Conservation (phyloP, 2,888 invertebrate species). For the Acanthococcus lagerstroemiae region DNA sequence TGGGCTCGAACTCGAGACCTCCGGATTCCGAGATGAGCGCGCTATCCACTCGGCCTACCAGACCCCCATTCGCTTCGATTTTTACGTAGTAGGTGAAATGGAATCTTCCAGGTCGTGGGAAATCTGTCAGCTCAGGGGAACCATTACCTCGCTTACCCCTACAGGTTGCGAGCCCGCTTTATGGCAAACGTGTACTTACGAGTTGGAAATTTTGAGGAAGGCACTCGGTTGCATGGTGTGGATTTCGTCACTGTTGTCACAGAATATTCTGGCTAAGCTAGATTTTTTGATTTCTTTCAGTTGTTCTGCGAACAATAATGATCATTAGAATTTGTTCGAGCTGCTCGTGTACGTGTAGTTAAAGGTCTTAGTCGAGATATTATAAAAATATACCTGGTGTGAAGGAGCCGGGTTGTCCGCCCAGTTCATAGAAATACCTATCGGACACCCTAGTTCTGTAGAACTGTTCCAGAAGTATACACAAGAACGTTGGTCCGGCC, state of each 20-base stretch:
- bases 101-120: too few relatives aligned
- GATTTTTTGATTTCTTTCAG: constrained; percentile 64
- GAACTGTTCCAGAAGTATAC: constrained; percentile 80
- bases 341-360: neutral
- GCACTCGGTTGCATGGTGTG: constrained; percentile 56
- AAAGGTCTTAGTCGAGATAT: neutral
- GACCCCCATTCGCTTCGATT: too few relatives aligned
- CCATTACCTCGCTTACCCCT: too few relatives aligned
- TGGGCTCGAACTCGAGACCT: too few relatives aligned
- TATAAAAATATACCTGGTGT: constrained; percentile 47
- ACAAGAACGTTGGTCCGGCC: constrained; percentile 78
- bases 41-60: too few relatives aligned
- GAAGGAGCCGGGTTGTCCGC: constrained; percentile 51
- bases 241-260: constrained; percentile 66
- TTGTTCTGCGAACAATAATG: constrained; percentile 47
- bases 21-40: too few relatives aligned
- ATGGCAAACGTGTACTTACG: constrained; percentile 34
- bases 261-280: constrained; percentile 65
- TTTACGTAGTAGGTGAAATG: too few relatives aligned
- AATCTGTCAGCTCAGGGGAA: too few relatives aligned
- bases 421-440: constrained; percentile 72
- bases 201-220: constrained; percentile 41
- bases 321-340: neutral
- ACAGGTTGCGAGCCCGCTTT: too few relatives aligned
- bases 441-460: constrained; percentile 75